A percentile compares a stretch with the other conserved stretches of the same genome.
phyloP scores from a whole-genome alignment of 2,113 vertebrate species.

The Chroicocephalus ridibundus region DNA sequence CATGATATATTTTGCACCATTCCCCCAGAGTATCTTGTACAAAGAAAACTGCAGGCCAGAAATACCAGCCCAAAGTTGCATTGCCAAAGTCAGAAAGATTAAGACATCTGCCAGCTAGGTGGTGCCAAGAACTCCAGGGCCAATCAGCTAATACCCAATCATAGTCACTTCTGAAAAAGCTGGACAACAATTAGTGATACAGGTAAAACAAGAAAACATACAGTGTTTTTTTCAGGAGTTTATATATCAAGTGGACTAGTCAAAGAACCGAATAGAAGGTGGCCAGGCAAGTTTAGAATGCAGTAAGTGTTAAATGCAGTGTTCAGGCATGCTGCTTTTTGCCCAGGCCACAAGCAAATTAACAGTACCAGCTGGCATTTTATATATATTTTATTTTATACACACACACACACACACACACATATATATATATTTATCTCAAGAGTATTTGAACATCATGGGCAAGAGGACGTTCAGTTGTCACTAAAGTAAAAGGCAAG shows the following conservation, averaged over 20 bases:
- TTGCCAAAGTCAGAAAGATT: neutral
- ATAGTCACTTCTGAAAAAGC: neutral
- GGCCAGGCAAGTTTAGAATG: neutral
- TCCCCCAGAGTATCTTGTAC: neutral
- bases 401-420: too few species aligned
- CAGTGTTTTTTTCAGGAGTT: neutral
- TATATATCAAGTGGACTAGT: neutral
- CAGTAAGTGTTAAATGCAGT: neutral
- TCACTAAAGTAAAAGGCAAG: neutral
- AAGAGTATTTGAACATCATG: neutral
- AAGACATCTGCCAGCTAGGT: neutral
- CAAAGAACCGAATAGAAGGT: neutral
- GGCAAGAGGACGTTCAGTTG: neutral
- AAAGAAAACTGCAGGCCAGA: neutral
- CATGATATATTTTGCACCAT: neutral
- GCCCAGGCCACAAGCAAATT: neutral
- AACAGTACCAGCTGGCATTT: neutral
- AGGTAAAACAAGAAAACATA: neutral
- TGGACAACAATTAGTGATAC: neutral
- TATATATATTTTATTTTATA: too few species aligned
- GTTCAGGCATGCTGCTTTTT: neutral
- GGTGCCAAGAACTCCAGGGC: neutral
- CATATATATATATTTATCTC: too few species aligned
- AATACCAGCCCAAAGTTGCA: neutral
- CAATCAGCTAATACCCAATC: neutral